A percentile compares a stretch with the other conserved stretches of the same genome.
Evolutionary conservation across 2,113 vertebrate genomes (phyloP).

Genomic region (Dunckerocampus dactyliophorus): DNA sequence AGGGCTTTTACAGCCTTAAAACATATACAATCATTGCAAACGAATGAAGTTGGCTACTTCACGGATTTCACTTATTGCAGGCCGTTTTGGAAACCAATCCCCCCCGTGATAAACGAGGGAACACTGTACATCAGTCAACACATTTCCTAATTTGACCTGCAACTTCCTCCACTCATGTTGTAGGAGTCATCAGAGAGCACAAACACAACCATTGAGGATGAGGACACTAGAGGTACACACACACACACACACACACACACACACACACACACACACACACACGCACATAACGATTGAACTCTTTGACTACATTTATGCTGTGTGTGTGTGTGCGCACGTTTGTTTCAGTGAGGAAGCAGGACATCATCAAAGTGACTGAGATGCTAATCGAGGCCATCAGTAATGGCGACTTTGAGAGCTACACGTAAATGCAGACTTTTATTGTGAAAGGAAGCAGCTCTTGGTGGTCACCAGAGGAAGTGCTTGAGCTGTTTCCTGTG

Average conservation of each 20-base stretch:
- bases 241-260: slow-evolving; percentile 51
- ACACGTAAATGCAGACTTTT: slow-evolving; percentile 83
- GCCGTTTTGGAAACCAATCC: too few relatives aligned
- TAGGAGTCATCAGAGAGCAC: slow-evolving; percentile 98
- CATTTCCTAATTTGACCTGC: background rate
- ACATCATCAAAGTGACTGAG: slow-evolving; percentile 98
- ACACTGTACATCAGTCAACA: background rate
- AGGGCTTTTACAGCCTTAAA: too few relatives aligned
- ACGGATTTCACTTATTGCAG: too few relatives aligned
- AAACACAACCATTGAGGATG: slow-evolving; percentile 96
- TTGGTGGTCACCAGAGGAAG: background rate
- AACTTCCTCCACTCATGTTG: slow-evolving; percentile 25
- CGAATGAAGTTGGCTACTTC: too few relatives aligned
- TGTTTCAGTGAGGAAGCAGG: slow-evolving; percentile 88
- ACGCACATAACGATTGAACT: too few relatives aligned
- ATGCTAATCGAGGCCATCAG: slow-evolving; percentile 98
- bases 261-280: slow-evolving; percentile 55
- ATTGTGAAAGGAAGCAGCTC: too few relatives aligned
- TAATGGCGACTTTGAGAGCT: slow-evolving; percentile 96
- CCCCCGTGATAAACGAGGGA: too few relatives aligned
- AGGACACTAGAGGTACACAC: slow-evolving; percentile 90
- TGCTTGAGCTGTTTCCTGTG: background rate
- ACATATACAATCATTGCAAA: too few relatives aligned
- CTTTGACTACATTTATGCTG: background rate
- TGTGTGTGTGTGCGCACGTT: background rate